These are phyloP conservation scores for Erinaceus europaeus DNA, from an alignment of 2,113 vertebrate species.

Conservation along the genomic window DNA sequence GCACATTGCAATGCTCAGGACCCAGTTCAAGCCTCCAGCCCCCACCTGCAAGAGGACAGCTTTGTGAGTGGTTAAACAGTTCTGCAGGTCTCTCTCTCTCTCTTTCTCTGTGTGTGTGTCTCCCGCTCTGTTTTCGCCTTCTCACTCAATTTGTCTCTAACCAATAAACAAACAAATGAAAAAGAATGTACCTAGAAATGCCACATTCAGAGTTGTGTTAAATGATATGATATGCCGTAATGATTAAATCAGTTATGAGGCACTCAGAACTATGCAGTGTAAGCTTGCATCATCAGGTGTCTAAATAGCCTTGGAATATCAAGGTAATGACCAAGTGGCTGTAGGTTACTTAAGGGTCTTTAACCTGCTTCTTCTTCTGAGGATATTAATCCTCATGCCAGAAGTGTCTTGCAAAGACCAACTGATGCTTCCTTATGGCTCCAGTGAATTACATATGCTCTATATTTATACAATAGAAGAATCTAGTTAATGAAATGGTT, in stretches of 20 bases:
- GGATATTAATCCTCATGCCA: not conserved
- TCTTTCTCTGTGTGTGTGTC: too few relatives aligned
- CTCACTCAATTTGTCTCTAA: too few relatives aligned
- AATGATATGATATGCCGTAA: not conserved
- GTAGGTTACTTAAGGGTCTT: not conserved
- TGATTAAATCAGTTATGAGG: not conserved
- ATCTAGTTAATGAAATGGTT: not conserved
- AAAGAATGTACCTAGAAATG: not conserved
- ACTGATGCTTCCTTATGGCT: not conserved
- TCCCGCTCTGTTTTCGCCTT: too few relatives aligned
- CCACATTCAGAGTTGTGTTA: not conserved
- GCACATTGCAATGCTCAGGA: too few relatives aligned
- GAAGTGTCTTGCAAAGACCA: not conserved
- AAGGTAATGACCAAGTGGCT: not conserved
- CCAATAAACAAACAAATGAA: too few relatives aligned
- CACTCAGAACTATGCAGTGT: not conserved
- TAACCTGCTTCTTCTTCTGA: not conserved
- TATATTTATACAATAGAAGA: not conserved
- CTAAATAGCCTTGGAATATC: not conserved
- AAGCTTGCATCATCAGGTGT: not conserved
- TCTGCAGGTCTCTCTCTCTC: too few relatives aligned
- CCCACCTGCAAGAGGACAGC: too few relatives aligned
- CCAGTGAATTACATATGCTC: not conserved
- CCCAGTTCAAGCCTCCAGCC: too few relatives aligned
- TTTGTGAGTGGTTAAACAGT: too few relatives aligned